These are phyloP conservation scores for Regulus satrapa DNA, from an alignment of 2,113 vertebrate genomes.

Conservation along the genomic window DNA sequence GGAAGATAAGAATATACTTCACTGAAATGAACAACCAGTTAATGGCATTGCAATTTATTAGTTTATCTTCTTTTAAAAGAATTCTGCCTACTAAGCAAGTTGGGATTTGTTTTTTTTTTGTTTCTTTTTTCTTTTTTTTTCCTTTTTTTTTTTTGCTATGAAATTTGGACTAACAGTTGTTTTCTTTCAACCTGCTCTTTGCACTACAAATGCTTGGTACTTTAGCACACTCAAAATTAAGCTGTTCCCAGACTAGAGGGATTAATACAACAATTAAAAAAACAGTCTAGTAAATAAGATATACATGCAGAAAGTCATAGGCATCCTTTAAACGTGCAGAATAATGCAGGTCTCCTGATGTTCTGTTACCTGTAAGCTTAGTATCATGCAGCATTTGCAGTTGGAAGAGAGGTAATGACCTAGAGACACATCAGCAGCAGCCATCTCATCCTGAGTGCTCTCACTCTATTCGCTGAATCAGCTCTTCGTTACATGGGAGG, in stretches of 20 bases:
- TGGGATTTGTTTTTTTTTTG: not conserved
- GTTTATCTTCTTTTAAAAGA: slow-evolving; percentile 29
- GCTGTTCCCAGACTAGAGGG: slow-evolving; percentile 41
- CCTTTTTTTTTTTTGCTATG: not conserved
- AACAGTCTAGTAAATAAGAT: slow-evolving; percentile 43
- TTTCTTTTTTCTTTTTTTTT: not conserved
- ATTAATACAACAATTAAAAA: slow-evolving; percentile 50
- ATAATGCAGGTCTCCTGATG: slow-evolving; percentile 69
- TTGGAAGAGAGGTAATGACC: slow-evolving; percentile 86
- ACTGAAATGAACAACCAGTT: slow-evolving; percentile 13
- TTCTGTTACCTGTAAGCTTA: slow-evolving; percentile 87
- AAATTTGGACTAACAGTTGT: slow-evolving; percentile 29
- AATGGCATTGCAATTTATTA: slow-evolving; percentile 27
- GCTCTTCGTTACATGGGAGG: slow-evolving; percentile 81
- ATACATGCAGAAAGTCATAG: slow-evolving; percentile 70
- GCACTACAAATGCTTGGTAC: slow-evolving; percentile 41
- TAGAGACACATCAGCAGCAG: slow-evolving; percentile 88
- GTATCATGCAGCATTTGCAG: slow-evolving; percentile 76
- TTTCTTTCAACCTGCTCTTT: slow-evolving; percentile 44
- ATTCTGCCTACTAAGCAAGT: not conserved
- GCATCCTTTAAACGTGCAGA: slow-evolving; percentile 67
- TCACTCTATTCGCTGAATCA: slow-evolving; percentile 88
- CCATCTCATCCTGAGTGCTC: slow-evolving; percentile 82
- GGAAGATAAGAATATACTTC: slow-evolving; percentile 25
- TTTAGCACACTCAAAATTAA: slow-evolving; percentile 55